phyloP scores from a whole-genome alignment of 2,888 invertebrate genomes.

The Abscondita cerata region DNA sequence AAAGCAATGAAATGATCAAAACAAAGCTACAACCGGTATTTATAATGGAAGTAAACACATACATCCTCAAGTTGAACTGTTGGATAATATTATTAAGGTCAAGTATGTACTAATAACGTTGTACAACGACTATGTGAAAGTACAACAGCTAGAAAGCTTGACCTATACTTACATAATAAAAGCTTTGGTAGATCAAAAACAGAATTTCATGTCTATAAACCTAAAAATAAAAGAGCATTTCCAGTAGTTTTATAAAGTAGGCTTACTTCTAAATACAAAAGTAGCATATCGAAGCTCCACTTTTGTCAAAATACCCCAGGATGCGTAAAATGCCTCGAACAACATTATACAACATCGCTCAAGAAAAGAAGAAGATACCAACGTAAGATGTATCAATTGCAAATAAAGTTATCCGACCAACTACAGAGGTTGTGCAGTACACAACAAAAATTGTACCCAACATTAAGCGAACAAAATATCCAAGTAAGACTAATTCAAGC shows the following conservation, averaged over 20 bases:
- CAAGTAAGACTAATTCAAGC: constrained; percentile 13
- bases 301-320: constrained; percentile 14
- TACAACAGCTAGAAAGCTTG: too few species aligned
- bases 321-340: constrained; percentile 14
- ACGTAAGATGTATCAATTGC: constrained; percentile 22
- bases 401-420: constrained; percentile 18
- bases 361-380: constrained; percentile 14
- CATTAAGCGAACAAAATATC: constrained; percentile 16
- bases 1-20: not conserved
- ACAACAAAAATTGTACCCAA: constrained; percentile 3
- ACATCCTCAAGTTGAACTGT: not conserved
- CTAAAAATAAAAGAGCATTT: too few species aligned
- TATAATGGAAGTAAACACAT: not conserved
- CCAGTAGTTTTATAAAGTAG: too few species aligned
- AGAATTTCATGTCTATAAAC: too few species aligned
- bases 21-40: not conserved
- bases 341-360: not conserved
- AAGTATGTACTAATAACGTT: constrained; percentile 1
- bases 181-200: too few species aligned
- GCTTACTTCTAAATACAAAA: constrained; percentile 12
- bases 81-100: not conserved
- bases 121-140: not conserved
- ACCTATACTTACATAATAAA: too few species aligned
- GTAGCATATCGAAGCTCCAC: constrained; percentile 8
- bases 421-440: constrained; percentile 19